A percentile compares a stretch with the other conserved stretches of the same genome.
These are phyloP conservation scores for Parotocinclus haroldoi DNA, from an alignment of 2,797 vertebrate species.

Conservation along the genomic window DNA sequence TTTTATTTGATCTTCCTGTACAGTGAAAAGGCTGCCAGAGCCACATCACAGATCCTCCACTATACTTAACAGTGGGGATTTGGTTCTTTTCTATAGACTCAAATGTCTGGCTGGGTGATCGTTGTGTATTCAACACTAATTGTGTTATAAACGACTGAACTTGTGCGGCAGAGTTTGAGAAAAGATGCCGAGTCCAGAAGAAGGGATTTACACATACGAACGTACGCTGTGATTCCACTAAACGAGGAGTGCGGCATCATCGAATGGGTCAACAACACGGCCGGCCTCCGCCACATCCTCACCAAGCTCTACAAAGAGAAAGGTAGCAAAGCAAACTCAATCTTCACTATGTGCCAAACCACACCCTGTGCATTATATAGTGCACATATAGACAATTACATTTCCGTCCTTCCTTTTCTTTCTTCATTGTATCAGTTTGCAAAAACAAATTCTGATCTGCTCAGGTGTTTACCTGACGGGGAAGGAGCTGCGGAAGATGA, in stretches of 20 bases:
- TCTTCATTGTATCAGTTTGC: background rate
- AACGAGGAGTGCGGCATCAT: constrained; percentile 98
- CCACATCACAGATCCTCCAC: too few species aligned
- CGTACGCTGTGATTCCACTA: constrained; percentile 94
- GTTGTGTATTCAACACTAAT: too few species aligned
- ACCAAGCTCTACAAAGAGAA: constrained; percentile 96
- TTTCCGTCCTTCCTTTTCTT: too few species aligned
- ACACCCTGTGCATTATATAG: background rate
- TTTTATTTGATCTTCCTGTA: too few species aligned
- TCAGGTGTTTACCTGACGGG: constrained; percentile 87
- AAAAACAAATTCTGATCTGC: constrained; percentile 1
- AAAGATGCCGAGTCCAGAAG: constrained; percentile 97
- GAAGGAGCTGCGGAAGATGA: constrained; percentile 88
- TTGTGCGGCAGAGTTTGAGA: constrained; percentile 79
- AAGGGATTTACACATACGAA: constrained; percentile 91
- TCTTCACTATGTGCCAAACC: too few species aligned
- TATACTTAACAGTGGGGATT: too few species aligned
- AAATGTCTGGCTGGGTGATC: too few species aligned
- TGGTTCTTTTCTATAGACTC: too few species aligned
- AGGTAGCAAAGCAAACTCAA: constrained; percentile 76
- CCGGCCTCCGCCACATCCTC: constrained; percentile 90
- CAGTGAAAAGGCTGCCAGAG: too few species aligned
- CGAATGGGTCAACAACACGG: constrained; percentile 97
- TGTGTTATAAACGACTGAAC: background rate
- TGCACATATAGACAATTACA: too few species aligned